phyloP scores from a whole-genome alignment of 1,140 invertebrate species.

The Anastrepha obliqua region DNA sequence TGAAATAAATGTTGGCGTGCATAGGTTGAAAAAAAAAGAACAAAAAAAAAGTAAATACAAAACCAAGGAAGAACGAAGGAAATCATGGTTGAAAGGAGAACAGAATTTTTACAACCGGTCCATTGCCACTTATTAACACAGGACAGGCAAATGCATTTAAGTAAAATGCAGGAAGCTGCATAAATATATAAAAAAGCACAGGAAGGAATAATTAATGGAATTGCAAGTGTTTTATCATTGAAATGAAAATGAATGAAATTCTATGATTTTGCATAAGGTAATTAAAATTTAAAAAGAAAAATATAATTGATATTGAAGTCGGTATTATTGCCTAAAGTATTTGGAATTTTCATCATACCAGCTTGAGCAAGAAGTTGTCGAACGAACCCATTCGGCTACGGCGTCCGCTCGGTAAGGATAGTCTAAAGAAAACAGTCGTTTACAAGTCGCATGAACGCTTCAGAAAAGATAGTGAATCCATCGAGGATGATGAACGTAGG shows the following conservation, averaged over 20 bases:
- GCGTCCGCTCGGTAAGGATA: too few species aligned
- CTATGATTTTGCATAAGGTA: too few species aligned
- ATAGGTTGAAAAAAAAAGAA: not conserved
- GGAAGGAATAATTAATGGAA: constrained; percentile 13
- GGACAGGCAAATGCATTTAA: not conserved
- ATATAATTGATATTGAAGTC: too few species aligned
- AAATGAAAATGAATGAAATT: not conserved
- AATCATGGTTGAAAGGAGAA: constrained; percentile 18
- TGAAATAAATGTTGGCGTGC: constrained; percentile 20
- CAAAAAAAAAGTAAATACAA: not conserved
- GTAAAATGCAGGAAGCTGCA: not conserved
- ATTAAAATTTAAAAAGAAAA: too few species aligned
- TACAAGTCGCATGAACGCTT: too few species aligned
- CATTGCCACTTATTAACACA: not conserved
- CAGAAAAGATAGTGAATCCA: too few species aligned
- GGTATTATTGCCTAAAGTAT: too few species aligned
- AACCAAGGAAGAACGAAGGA: not conserved
- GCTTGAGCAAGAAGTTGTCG: too few species aligned
- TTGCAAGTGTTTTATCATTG: not conserved
- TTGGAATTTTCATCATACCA: too few species aligned
- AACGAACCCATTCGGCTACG: too few species aligned
- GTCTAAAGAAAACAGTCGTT: too few species aligned
- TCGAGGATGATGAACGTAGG: too few species aligned
- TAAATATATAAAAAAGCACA: not conserved
- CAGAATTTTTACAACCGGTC: constrained; percentile 14